Conservation (phyloP, 2,888 invertebrate genomes). For the Drosophila kambysellisi region DNA sequence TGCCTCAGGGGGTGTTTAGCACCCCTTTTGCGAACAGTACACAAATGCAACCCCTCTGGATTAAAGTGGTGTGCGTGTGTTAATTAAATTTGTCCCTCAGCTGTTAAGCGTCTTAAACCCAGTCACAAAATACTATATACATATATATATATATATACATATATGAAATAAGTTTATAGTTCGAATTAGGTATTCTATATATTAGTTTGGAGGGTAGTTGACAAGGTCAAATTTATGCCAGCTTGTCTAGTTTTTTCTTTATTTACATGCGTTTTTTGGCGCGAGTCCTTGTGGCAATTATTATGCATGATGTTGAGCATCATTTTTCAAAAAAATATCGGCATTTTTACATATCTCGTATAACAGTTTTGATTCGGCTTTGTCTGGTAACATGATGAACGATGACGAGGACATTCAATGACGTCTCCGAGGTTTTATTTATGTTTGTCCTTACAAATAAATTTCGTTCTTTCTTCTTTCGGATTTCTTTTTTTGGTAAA, state of each 20-base stretch:
- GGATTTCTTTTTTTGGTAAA: conserved; percentile 59
- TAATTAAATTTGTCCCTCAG: conserved; percentile 62
- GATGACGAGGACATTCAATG: conserved; percentile 68
- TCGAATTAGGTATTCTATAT: conserved; percentile 5
- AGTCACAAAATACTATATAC: conserved; percentile 17
- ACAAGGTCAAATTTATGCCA: conserved; percentile 7
- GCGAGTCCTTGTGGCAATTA: conserved; percentile 26
- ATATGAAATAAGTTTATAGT: background rate
- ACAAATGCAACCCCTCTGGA: conserved; percentile 20
- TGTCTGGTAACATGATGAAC: conserved; percentile 76
- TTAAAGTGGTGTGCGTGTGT: conserved; percentile 12
- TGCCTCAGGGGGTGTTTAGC: conserved; percentile 22
- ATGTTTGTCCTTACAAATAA: conserved; percentile 61
- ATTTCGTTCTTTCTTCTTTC: conserved; percentile 6
- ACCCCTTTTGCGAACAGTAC: conserved; percentile 27
- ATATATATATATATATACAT: background rate
- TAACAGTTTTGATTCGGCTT: conserved; percentile 52
- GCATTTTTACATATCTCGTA: conserved; percentile 36
- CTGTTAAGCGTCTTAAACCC: conserved; percentile 47
- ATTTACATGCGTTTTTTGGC: conserved; percentile 39
- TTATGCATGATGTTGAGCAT: conserved; percentile 53
- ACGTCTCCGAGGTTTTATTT: conserved; percentile 63
- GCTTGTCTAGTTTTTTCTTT: conserved; percentile 10
- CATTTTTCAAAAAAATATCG: conserved; percentile 36
- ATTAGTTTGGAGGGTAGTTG: background rate